phyloP scores from a whole-genome alignment of 2,888 invertebrate genomes.

The Hipparchia semele region DNA sequence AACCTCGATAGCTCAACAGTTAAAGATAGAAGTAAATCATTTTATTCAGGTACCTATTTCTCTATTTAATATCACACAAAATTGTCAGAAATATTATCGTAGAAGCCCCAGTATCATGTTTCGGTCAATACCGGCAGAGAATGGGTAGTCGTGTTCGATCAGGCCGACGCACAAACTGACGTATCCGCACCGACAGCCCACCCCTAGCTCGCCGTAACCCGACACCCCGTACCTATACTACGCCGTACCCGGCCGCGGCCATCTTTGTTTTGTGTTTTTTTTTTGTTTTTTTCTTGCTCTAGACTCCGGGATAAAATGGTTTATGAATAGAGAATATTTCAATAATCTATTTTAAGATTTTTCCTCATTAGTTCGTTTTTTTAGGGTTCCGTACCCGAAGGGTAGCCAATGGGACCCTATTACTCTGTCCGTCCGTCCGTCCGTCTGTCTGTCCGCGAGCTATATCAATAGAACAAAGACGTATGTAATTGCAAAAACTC shows the following conservation, averaged over 20 bases:
- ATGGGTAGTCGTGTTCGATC: constrained; percentile 34
- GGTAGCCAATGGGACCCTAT: no score
- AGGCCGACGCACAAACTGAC: constrained; percentile 42
- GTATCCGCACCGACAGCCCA: constrained; percentile 53
- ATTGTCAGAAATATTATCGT: constrained; percentile 16
- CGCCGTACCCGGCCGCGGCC: constrained; percentile 21
- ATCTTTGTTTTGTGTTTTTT: constrained; percentile 44
- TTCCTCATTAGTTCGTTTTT: no score
- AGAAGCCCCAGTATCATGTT: constrained; percentile 34
- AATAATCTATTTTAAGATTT: no score
- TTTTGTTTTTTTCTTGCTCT: constrained; percentile 34
- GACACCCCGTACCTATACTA: constrained; percentile 41
- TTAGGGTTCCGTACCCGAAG: no score
- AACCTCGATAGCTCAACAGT: no score
- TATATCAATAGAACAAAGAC: no score
- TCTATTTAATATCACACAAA: not conserved
- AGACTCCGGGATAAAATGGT: constrained; percentile 18
- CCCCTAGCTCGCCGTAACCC: constrained; percentile 49
- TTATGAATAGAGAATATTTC: constrained; percentile 22
- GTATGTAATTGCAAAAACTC: no score
- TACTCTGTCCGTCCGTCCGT: no score
- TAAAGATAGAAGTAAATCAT: no score
- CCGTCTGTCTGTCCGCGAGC: no score
- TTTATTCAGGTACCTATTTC: no score
- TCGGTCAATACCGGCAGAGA: constrained; percentile 30